A percentile compares a stretch with the other conserved stretches of the same genome.
Evolutionary conservation across 1,140 invertebrate genomes (phyloP).

Genomic region (Olivierus martensii): DNA sequence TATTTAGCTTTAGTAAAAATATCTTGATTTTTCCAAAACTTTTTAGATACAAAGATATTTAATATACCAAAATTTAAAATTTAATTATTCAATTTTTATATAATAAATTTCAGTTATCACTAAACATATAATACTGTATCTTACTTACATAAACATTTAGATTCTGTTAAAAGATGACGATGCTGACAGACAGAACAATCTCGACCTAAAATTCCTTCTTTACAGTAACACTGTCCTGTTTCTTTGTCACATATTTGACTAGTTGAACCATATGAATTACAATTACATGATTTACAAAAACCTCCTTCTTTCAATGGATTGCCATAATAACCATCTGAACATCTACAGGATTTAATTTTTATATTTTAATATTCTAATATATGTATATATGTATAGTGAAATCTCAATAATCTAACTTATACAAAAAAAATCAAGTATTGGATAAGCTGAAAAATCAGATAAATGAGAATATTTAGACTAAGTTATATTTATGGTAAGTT

Average conservation of each 20-base stretch:
- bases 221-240: constrained; percentile 64
- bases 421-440: no score
- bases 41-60: no score
- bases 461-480: no score
- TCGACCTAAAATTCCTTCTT: constrained; percentile 55
- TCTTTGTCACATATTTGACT: constrained; percentile 54
- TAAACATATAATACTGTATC: not conserved
- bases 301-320: constrained; percentile 45
- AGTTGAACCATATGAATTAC: constrained; percentile 58
- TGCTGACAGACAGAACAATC: constrained; percentile 66
- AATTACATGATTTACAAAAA: constrained; percentile 58
- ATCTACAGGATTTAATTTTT: constrained; percentile 29
- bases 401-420: no score
- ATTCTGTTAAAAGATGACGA: constrained; percentile 57
- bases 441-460: no score
- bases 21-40: no score
- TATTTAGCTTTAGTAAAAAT: no score
- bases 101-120: no score
- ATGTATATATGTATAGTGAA: no score
- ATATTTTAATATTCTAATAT: not conserved
- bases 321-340: constrained; percentile 62
- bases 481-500: no score
- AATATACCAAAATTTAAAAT: no score
- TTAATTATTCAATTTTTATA: no score
- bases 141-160: constrained; percentile 56